Evolutionary conservation across 2,888 invertebrate species (phyloP), one percentile per base, ranked within the genome.

Genomic region (Andrena haemorrhoa): DNA sequence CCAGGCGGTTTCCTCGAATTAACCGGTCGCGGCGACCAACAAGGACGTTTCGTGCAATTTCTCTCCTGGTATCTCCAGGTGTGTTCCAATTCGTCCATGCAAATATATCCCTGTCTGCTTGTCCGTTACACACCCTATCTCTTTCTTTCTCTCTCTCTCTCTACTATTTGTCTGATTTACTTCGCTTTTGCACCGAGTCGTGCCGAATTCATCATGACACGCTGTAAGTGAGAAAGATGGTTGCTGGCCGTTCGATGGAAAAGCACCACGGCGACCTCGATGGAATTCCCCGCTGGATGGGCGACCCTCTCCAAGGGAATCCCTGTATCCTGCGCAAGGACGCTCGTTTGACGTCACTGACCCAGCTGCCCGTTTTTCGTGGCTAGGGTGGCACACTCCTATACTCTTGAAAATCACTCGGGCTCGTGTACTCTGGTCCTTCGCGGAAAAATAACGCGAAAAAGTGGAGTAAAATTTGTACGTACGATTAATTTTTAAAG

Each of bases 351-450:
- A 85, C 88, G 85, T 88, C 87, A 85, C 76, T 83, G 82, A 81
- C 79, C 81, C 88, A 84, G 80, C 84, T 88, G 85, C 83, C 84
- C 79, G 61, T 84, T 85, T 79, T 71, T 84, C 77, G 72, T 29
- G 6, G 6, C 29, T 5, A 2, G 16, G 12, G 41, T 41, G 41
- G 41, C 16, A 41, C 12, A 41, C 16, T 41, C 1, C 41, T 41
- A 16, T 41, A 41, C 16, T 41, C 41, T 41, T 16, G 41, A 41
- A 41, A 41, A 5, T 4, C 41, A 16, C 16, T 41, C 41, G 41
- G 16, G 41, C 41, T 41, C 16, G 16, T 41, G 41, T 41, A 5
- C 12, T 41, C 0, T 16, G 4, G 16, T 41, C 41, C 5, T 16
- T 41, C 16, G 0, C 1, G 41, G 41, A 20, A 51, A 51, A 20